These are phyloP conservation scores for Spheniscus mendiculus DNA, from an alignment of 2,113 vertebrate species.

Conservation along the genomic window DNA sequence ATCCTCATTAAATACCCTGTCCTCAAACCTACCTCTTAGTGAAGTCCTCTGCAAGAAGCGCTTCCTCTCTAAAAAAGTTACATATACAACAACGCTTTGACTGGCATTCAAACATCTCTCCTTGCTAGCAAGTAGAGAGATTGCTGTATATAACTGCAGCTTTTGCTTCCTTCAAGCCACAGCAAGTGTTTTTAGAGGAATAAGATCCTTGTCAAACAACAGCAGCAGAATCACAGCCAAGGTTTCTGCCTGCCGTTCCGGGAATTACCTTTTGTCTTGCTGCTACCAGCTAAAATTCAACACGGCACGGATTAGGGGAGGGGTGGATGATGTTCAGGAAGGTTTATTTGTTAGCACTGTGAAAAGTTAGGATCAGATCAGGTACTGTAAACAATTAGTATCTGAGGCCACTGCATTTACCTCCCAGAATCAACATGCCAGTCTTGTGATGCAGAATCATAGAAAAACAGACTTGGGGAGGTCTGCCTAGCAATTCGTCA, in stretches of 20 bases:
- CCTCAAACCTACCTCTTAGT: not conserved
- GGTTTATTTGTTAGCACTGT: not conserved
- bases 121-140: not conserved
- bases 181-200: not conserved
- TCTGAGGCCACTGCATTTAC: not conserved
- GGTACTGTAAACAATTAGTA: not conserved
- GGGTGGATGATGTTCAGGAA: not conserved
- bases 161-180: constrained; percentile 5
- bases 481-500: not conserved
- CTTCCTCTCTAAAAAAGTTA: not conserved
- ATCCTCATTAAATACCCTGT: not conserved
- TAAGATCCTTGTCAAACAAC: not conserved
- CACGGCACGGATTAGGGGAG: not conserved
- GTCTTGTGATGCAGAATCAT: not conserved
- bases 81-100: not conserved
- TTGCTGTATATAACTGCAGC: not conserved
- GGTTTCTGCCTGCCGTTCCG: not conserved
- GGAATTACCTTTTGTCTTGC: not conserved
- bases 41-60: not conserved
- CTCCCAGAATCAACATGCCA: not conserved
- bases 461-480: not conserved
- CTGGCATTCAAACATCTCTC: not conserved
- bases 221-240: not conserved
- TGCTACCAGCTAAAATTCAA: not conserved
- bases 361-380: not conserved